phyloP scores from a whole-genome alignment of 2,113 vertebrate species.

The Ciconia stormi region DNA sequence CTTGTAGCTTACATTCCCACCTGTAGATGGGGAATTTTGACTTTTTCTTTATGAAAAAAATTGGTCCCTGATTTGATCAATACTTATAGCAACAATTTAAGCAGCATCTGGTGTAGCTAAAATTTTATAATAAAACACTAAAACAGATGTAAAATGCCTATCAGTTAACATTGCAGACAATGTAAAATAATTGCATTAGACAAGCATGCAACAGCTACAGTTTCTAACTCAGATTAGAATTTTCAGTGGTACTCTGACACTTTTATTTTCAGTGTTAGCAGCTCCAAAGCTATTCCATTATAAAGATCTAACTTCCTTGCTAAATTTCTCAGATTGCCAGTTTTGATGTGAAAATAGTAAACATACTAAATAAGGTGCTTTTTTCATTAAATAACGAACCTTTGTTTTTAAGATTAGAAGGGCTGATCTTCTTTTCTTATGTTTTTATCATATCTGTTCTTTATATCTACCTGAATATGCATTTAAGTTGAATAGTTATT shows the following conservation, averaged over 20 bases:
- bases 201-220: neutral
- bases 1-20: neutral
- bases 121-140: neutral
- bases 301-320: neutral
- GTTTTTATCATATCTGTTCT: neutral
- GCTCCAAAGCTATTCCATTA: neutral
- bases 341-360: neutral
- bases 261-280: neutral
- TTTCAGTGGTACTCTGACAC: neutral
- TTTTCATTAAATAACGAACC: neutral
- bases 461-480: neutral
- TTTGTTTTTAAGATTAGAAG: neutral
- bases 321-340: neutral
- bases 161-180: neutral
- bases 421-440: neutral
- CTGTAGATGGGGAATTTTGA: neutral
- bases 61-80: neutral
- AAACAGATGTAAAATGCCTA: neutral
- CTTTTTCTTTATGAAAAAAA: neutral
- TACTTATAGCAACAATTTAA: neutral
- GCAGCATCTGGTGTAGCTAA: neutral
- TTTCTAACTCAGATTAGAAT: neutral
- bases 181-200: neutral
- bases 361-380: neutral
- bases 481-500: neutral